Conservation (phyloP, 2,797 vertebrate genomes). For the Discoglossus pictus region DNA sequence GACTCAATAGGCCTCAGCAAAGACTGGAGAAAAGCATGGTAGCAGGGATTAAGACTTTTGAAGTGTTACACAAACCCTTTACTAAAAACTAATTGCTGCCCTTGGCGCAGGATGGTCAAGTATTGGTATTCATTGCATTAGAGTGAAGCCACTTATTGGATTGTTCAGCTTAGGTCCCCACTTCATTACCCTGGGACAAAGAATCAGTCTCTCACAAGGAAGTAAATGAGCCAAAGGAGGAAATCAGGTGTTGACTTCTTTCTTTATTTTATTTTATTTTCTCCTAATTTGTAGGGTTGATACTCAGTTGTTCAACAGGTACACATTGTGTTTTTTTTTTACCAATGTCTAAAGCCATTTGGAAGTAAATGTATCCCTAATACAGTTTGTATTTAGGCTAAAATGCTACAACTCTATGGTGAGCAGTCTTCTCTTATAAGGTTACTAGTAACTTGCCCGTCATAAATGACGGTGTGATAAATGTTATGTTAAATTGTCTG, state of each 20-base stretch:
- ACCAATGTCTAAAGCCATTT: too few relatives aligned
- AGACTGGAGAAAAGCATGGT: conserved; percentile 62
- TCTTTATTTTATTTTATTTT: background rate
- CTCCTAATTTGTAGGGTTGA: too few relatives aligned
- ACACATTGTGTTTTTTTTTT: too few relatives aligned
- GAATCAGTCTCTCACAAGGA: conserved; percentile 36
- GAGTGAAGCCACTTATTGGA: conserved; percentile 66
- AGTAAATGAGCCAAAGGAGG: conserved; percentile 20
- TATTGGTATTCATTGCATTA: conserved; percentile 71
- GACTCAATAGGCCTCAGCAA: conserved; percentile 67
- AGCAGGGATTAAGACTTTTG: conserved; percentile 69
- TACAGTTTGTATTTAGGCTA: too few relatives aligned
- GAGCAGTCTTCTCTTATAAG: too few relatives aligned
- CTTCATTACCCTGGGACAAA: conserved; percentile 66
- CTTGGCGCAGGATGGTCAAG: conserved; percentile 74
- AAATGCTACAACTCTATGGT: too few relatives aligned
- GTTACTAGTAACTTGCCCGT: too few relatives aligned
- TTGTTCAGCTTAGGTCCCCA: conserved; percentile 66
- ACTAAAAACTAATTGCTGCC: conserved; percentile 77
- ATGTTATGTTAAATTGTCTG: too few relatives aligned
- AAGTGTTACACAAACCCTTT: conserved; percentile 71
- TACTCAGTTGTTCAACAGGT: too few relatives aligned
- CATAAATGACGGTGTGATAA: too few relatives aligned
- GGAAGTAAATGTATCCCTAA: too few relatives aligned
- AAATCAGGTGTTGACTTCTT: conserved; percentile 12